Evolutionary conservation across 2,797 vertebrate genomes (phyloP).

Genomic region (Nasua narica): DNA sequence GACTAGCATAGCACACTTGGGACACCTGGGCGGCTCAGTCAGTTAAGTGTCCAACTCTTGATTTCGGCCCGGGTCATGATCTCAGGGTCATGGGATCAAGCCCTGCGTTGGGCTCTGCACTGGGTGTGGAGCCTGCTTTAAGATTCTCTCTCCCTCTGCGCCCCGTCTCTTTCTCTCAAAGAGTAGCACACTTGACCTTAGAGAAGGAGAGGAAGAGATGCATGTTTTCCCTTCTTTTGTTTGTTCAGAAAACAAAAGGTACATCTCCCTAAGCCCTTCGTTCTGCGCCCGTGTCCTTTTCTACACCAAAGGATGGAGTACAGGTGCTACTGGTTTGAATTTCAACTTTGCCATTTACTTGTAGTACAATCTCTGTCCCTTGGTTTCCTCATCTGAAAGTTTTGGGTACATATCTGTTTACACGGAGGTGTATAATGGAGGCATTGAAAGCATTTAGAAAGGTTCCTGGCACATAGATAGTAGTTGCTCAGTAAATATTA

Average conservation of each 20-base stretch:
- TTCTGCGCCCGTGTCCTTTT: not conserved
- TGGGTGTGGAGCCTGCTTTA: not conserved
- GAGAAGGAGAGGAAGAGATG: not conserved
- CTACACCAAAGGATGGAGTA: not conserved
- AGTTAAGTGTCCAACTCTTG: not conserved
- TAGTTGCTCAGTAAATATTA: not conserved
- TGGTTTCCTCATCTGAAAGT: not conserved
- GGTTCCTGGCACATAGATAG: not conserved
- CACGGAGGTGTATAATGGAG: not conserved
- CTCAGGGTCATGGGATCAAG: not conserved
- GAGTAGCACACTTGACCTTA: not conserved
- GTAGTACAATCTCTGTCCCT: not conserved
- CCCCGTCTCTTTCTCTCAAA: not conserved
- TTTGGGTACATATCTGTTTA: not conserved
- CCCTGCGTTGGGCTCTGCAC: not conserved
- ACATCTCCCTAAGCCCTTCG: not conserved
- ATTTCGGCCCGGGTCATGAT: not conserved
- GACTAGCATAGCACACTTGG: not conserved
- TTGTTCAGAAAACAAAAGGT: not conserved
- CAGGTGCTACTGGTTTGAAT: not conserved
- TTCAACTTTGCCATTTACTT: not conserved
- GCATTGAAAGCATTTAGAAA: not conserved
- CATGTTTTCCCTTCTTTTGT: not conserved
- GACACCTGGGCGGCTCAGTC: not conserved
- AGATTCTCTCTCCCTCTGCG: not conserved